Evolutionary conservation across 2,113 vertebrate species (phyloP).

Genomic region (Myxocyprinus asiaticus): DNA sequence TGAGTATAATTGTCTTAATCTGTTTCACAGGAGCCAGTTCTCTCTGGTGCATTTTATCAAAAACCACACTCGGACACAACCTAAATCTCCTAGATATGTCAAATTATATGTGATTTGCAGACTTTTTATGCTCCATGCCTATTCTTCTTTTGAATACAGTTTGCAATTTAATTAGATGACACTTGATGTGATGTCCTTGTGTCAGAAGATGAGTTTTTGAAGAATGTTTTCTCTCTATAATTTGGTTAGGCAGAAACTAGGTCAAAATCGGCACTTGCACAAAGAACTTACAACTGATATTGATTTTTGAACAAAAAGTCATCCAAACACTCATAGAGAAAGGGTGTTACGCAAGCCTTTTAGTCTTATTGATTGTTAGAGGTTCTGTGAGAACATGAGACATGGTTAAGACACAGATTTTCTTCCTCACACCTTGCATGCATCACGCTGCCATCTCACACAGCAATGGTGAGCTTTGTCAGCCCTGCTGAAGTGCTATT

Average conservation of each 20-base stretch:
- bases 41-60: too few species aligned
- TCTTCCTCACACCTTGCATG: neutral
- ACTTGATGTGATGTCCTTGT: neutral
- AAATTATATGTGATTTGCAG: conserved; percentile 1
- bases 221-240: neutral
- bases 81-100: neutral
- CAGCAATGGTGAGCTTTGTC: neutral
- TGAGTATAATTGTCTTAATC: neutral
- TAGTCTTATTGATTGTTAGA: conserved; percentile 2
- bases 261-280: neutral
- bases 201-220: neutral
- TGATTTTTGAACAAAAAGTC: neutral
- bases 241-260: neutral
- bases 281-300: conserved; percentile 1
- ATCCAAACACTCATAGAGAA: neutral
- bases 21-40: neutral
- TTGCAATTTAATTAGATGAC: neutral
- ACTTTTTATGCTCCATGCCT: neutral
- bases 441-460: neutral
- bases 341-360: conserved; percentile 1
- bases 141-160: neutral
- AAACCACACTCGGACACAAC: neutral
- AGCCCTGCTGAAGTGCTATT: neutral
- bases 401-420: neutral
- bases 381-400: neutral